Base-by-base conservation (phyloP, 2,113 vertebrate species). In the Sclerurus mexicanus region DNA sequence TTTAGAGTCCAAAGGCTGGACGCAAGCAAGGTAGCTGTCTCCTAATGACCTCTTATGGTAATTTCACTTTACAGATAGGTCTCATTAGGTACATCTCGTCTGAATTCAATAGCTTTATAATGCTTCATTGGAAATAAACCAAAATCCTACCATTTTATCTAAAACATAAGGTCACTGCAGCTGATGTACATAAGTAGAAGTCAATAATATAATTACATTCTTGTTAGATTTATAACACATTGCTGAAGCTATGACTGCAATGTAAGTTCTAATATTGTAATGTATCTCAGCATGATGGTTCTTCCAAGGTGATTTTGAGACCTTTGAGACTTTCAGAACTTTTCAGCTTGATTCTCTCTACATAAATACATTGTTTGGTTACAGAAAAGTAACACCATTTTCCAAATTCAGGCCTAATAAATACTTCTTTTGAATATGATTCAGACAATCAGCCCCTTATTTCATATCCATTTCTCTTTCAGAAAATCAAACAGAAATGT, bases 301-400 rank as follows among this genome's bases (percentile, higher is more conserved):
- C 21, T 76, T 50, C 40, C 62, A 52, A 44, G 18, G 55, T 76
- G 68, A 68, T 74, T 95, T 75, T 87, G 63, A 94, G 85, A 89
- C 33, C 87, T 95, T 95, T 64, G 50, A 95, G 76, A 87, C 74
- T 73, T 58, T 24, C 25, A 50, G 46, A 79, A 28, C 10, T 95
- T 85, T 95, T 86, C 75, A 82, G 33, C 42, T 79, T 79, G 53
- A 33, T 85, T 89, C 27, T 89, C 56, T 47, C 39, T 66, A 52
- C 22, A 91, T 46, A 84, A 77, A 63, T 87, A 68, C 16, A 89
- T 91, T 77, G 58, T 63, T 75, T 90, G 71, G 37, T 87, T 62
- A 83, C 62, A 77, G 84, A 81, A 86, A 96, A 85, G 69, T 80
- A 74, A 66, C 47, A 88, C 33, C 63, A 86, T 47, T 96, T 96